Percentiles rank a stretch among this genome's conserved stretches.
Evolutionary conservation across 2,888 invertebrate genomes (phyloP).

Genomic region (Ormyrus labotus): DNA sequence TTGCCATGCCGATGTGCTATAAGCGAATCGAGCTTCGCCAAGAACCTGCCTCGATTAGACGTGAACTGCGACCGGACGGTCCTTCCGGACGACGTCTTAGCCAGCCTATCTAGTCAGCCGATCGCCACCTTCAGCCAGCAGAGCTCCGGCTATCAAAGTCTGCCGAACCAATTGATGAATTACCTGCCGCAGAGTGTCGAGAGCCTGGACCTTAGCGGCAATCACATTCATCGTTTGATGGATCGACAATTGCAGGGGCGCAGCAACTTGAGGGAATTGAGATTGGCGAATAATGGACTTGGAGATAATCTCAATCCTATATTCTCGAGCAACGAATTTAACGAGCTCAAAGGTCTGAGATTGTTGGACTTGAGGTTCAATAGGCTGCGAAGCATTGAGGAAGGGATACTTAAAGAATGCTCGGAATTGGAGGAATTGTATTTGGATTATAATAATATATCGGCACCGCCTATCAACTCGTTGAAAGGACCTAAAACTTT

Average conservation of each 20-base stretch:
- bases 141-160: conserved; percentile 87
- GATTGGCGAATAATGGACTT: conserved; percentile 87
- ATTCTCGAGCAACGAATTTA: conserved; percentile 91
- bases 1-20: conserved; percentile 83
- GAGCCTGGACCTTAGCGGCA: conserved; percentile 88
- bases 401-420: conserved; percentile 91
- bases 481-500: conserved; percentile 88
- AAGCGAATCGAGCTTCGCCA: conserved; percentile 64
- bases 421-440: conserved; percentile 86
- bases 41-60: conserved; percentile 78
- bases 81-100: conserved; percentile 86
- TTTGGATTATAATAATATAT: conserved; percentile 88
- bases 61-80: conserved; percentile 91
- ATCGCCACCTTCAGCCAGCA: conserved; percentile 88
- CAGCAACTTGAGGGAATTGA: conserved; percentile 83
- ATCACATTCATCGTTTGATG: conserved; percentile 86
- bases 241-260: conserved; percentile 84
- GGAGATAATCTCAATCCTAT: conserved; percentile 94
- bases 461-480: conserved; percentile 85
- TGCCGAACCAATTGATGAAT: conserved; percentile 78
- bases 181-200: conserved; percentile 82
- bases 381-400: conserved; percentile 88
- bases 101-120: conserved; percentile 87
- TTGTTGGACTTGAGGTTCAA: conserved; percentile 89
- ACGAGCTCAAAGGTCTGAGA: conserved; percentile 84